Conservation (phyloP, 2,797 vertebrate species). For the Poeciliopsis paucimaculata region DNA sequence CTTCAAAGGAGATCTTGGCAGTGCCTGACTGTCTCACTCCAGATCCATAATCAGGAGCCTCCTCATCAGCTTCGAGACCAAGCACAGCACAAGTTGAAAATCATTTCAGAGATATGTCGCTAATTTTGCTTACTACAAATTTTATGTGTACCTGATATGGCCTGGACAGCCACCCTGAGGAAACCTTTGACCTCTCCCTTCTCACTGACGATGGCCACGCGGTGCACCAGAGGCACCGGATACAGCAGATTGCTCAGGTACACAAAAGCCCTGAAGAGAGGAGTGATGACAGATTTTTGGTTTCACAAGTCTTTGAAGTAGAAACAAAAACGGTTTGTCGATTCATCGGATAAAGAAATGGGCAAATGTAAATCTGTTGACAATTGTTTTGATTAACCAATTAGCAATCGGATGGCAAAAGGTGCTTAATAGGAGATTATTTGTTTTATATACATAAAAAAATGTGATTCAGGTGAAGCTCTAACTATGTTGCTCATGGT, state of each 20-base stretch:
- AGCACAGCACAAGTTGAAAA: not conserved
- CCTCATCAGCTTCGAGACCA: conserved; percentile 88
- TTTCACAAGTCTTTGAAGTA: not conserved
- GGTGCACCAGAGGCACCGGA: conserved; percentile 94
- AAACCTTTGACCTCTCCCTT: conserved; percentile 98
- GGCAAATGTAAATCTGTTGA: too few relatives aligned
- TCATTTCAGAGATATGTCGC: not conserved
- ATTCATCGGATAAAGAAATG: too few relatives aligned
- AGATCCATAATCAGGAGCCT: conserved; percentile 96
- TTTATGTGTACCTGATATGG: conserved; percentile 89
- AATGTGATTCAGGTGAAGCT: too few relatives aligned
- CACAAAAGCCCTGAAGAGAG: conserved; percentile 90
- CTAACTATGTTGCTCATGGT: too few relatives aligned
- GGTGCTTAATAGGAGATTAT: too few relatives aligned
- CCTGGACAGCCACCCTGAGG: conserved; percentile 94
- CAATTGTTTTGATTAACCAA: too few relatives aligned
- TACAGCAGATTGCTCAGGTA: conserved; percentile 98
- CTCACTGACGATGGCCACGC: conserved; percentile 96
- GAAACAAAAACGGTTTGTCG: too few relatives aligned
- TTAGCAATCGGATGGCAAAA: too few relatives aligned
- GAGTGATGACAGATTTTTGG: not conserved
- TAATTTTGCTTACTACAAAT: not conserved
- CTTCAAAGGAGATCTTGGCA: conserved; percentile 96
- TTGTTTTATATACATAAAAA: too few relatives aligned
- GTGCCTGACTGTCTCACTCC: conserved; percentile 95